phyloP scores from a whole-genome alignment of 1,140 invertebrate species.

The Drosophila pallidifrons region DNA sequence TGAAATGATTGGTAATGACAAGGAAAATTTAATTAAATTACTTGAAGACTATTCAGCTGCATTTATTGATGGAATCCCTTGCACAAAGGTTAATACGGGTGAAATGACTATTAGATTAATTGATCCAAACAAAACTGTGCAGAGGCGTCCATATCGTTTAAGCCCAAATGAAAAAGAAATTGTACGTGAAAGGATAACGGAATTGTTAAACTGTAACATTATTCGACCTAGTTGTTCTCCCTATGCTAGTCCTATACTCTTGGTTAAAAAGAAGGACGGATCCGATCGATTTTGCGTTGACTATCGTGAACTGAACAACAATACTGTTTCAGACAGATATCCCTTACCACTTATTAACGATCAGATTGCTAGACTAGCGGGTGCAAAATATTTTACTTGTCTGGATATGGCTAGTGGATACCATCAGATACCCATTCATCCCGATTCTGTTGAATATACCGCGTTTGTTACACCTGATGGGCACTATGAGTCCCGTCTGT shows the following conservation, averaged over 20 bases:
- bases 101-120: too few relatives aligned
- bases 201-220: constrained; percentile 22
- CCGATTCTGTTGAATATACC: constrained; percentile 13
- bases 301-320: constrained; percentile 17
- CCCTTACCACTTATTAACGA: constrained; percentile 20
- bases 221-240: constrained; percentile 24
- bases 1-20: constrained; percentile 19
- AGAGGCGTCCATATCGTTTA: too few relatives aligned
- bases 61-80: too few relatives aligned
- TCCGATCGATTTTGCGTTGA: too few relatives aligned
- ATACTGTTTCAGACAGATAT: constrained; percentile 6
- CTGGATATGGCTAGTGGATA: constrained; percentile 14
- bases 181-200: constrained; percentile 8
- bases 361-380: constrained; percentile 7
- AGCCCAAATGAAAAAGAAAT: not conserved
- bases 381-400: constrained; percentile 19
- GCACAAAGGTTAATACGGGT: too few relatives aligned
- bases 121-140: too few relatives aligned
- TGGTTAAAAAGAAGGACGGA: not conserved
- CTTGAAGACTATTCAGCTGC: too few relatives aligned
- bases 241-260: constrained; percentile 19
- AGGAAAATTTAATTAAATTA: too few relatives aligned
- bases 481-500: constrained; percentile 3
- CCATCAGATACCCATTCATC: constrained; percentile 23
- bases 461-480: constrained; percentile 11